phyloP scores from a whole-genome alignment of 2,113 vertebrate genomes.

The Apteryx owenii region DNA sequence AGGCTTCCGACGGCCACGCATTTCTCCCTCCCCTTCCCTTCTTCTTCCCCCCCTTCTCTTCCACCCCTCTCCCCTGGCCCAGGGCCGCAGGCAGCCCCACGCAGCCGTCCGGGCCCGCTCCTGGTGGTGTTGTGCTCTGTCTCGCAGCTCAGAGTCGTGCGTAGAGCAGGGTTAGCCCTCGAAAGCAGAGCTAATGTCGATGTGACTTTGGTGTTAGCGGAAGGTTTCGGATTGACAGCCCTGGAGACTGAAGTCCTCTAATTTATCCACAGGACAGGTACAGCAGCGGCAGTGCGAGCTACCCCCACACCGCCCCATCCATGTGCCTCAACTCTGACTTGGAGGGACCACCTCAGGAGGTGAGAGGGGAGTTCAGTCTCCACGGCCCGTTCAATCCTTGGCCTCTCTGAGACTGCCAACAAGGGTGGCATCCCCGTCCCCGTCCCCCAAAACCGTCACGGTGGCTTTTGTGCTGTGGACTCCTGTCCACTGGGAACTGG shows the following conservation, averaged over 20 bases:
- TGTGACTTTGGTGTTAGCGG: slow-evolving; percentile 82
- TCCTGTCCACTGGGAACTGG: slow-evolving; percentile 83
- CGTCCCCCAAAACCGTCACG: slow-evolving; percentile 59
- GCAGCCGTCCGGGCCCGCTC: slow-evolving; percentile 13
- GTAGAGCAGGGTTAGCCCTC: slow-evolving; percentile 49
- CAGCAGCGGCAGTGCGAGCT: slow-evolving; percentile 84
- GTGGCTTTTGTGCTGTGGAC: slow-evolving; percentile 83
- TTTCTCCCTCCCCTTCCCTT: slow-evolving; percentile 7
- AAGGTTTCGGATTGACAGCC: slow-evolving; percentile 86
- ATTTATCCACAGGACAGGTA: slow-evolving; percentile 88
- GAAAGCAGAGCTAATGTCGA: slow-evolving; percentile 65
- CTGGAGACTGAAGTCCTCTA: slow-evolving; percentile 87
- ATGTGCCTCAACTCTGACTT: slow-evolving; percentile 87
- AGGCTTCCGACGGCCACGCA: slow-evolving; percentile 30
- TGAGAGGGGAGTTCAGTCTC: slow-evolving; percentile 87
- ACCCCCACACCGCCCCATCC: slow-evolving; percentile 84
- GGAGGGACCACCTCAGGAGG: slow-evolving; percentile 87
- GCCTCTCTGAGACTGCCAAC: slow-evolving; percentile 86
- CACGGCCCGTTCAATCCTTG: slow-evolving; percentile 85
- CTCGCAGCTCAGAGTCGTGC: slow-evolving; percentile 38
- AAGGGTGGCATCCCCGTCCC: slow-evolving; percentile 76
- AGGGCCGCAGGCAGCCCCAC: background rate
- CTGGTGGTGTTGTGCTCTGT: slow-evolving; percentile 20
- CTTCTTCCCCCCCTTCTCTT: background rate
- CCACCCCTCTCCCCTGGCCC: background rate